phyloP scores from a whole-genome alignment of 2,797 vertebrate species.

The Girardinus metallicus region DNA sequence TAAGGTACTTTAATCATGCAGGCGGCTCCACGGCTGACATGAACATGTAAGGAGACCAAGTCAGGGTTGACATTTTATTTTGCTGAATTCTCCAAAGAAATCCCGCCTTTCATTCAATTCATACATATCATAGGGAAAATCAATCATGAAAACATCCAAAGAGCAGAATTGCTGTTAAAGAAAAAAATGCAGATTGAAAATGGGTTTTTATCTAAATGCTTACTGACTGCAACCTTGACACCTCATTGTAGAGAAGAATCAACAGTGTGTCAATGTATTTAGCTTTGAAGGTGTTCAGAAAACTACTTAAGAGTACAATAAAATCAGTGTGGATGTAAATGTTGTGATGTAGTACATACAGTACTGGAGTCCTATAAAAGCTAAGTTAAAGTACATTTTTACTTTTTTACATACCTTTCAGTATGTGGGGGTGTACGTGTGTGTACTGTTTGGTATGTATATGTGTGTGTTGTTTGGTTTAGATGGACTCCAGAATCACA shows the following conservation, averaged over 20 bases:
- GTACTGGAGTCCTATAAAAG: neutral
- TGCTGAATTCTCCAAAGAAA: neutral
- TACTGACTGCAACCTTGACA: neutral
- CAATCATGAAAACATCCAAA: neutral
- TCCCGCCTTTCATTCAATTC: neutral
- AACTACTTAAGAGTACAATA: neutral
- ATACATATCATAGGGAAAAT: neutral
- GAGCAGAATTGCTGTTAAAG: neutral
- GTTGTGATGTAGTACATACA: neutral
- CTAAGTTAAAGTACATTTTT: neutral
- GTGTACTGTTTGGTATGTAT: no score
- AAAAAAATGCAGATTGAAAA: neutral
- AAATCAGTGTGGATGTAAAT: neutral
- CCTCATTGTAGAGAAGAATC: neutral
- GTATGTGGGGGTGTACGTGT: neutral
- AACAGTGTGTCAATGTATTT: neutral
- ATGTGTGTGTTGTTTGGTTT: neutral
- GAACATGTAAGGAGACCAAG: neutral
- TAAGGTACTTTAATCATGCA: neutral
- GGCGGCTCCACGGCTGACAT: neutral
- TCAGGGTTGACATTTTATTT: neutral
- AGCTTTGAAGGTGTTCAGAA: neutral
- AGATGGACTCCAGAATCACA: neutral
- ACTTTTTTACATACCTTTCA: neutral
- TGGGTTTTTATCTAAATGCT: neutral